Evolutionary conservation across 2,888 invertebrate species (phyloP), one percentile per base, ranked within the genome.

Genomic region (Andrena marginata): DNA sequence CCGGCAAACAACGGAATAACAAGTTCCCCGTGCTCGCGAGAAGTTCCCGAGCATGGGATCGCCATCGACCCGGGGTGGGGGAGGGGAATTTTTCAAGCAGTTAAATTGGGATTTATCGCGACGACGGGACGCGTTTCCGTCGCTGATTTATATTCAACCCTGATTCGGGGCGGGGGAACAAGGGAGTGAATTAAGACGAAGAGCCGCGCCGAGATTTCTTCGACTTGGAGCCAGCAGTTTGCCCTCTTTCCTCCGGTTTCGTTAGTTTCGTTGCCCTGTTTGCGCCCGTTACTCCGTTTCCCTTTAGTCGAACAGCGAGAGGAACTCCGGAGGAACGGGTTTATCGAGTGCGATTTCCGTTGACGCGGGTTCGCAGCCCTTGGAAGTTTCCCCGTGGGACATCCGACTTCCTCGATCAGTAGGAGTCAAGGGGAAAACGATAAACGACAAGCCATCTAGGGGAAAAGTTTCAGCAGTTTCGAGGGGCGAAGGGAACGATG

Each of bases 81-180:
- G 31, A 5, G 4, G 42, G 0, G 48, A 54, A 69, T 69, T 76
- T 76, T 79, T 79, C 76, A n/a, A 69, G 33, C 29, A 13, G 68
- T 29, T n/a, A n/a, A 69, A 79, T 79, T 68, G 76, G 69, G 76
- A 79, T 79, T 79, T 76, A 79, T 79, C 78, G 48, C 76, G 76
- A n/a, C 56, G 33, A 49, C 68, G 56, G 10, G 4, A 23, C 60
- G 60, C 51, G 33, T 60, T 77, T n/a, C n/a, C 33, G 20, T 2
- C 63, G 23, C 35, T 56, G 76, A 79, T 76, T 79, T 76, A 76
- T 69, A 69, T 63, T 56, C 76, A 23, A n/a, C 16, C 8, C 35
- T 2, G 26, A 7, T 23, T n/a, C 7, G 16, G 8, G 10, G 48
- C 20, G 26, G 13, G 51, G 51, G 42, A 74, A 31, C 65, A 35